Evolutionary conservation across 2,797 vertebrate species (phyloP).

Genomic region (Thunnus albacares): DNA sequence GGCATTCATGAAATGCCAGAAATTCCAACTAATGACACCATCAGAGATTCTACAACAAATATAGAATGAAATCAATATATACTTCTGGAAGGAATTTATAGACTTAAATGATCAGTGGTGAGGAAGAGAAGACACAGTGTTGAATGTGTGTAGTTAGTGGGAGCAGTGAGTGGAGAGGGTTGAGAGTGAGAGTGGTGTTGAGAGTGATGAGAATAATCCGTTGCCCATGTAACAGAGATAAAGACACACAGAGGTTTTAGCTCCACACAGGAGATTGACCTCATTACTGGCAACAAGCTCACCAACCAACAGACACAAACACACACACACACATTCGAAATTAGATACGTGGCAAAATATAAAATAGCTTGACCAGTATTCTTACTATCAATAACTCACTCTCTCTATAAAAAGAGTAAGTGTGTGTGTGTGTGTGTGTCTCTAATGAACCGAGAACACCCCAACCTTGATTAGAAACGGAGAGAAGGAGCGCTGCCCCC

Average conservation of each 20-base stretch:
- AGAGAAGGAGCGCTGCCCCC: conserved; percentile 81
- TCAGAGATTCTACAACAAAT: neutral
- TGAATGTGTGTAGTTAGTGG: neutral
- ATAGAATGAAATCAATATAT: neutral
- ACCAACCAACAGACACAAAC: conserved; percentile 36
- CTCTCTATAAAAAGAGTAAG: conserved; percentile 1
- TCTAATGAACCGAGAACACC: conserved; percentile 91
- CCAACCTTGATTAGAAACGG: conserved; percentile 90
- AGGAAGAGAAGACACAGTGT: neutral
- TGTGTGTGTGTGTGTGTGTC: conserved; percentile 59
- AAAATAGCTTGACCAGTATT: conserved; percentile 44
- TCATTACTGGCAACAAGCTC: conserved; percentile 74
- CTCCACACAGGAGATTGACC: conserved; percentile 77
- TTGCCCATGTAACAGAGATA: conserved; percentile 77
- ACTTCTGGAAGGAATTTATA: no score
- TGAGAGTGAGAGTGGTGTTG: conserved; percentile 62
- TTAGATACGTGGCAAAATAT: conserved; percentile 43
- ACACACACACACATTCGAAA: conserved; percentile 25
- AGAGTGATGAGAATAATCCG: conserved; percentile 78
- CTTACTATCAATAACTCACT: conserved; percentile 58
- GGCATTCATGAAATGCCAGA: neutral
- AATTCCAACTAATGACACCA: neutral
- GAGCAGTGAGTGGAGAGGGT: conserved; percentile 23
- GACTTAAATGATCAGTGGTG: no score
- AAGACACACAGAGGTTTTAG: conserved; percentile 79